Evolutionary conservation across 2,113 vertebrate species (phyloP).

Genomic region (Clarias magur): DNA sequence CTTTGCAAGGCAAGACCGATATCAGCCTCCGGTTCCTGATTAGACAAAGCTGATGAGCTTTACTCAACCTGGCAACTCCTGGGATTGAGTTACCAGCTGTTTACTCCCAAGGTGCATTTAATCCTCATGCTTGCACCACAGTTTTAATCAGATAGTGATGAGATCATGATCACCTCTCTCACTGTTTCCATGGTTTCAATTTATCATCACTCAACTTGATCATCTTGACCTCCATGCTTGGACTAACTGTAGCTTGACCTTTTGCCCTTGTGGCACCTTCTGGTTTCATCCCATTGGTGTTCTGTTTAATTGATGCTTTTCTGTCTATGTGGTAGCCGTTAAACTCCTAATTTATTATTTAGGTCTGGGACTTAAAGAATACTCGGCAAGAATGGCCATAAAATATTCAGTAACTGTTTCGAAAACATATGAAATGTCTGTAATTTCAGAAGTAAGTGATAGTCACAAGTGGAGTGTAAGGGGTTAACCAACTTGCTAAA

Average conservation of each 20-base stretch:
- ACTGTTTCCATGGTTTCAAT: background rate
- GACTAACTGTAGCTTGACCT: constrained; percentile 13
- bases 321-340: background rate
- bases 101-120: constrained; percentile 50
- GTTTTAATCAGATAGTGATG: constrained; percentile 62
- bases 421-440: background rate
- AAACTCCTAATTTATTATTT: constrained; percentile 19
- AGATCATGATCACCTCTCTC: constrained; percentile 49
- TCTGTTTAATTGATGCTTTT: background rate
- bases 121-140: constrained; percentile 41
- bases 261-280: background rate
- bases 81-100: constrained; percentile 45
- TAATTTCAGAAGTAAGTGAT: background rate
- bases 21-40: constrained; percentile 18
- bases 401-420: background rate
- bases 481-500: background rate
- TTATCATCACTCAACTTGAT: constrained; percentile 12
- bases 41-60: constrained; percentile 29
- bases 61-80: constrained; percentile 45
- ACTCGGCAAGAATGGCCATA: background rate
- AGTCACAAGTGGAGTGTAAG: background rate
- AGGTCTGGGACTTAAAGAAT: background rate
- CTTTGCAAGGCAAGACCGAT: constrained; percentile 23
- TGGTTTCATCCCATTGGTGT: background rate
- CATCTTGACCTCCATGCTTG: background rate